Evolutionary conservation across 2,797 vertebrate genomes (phyloP), one percentile per base, ranked within the genome.

Genomic region (Carcharodon carcharias): DNA sequence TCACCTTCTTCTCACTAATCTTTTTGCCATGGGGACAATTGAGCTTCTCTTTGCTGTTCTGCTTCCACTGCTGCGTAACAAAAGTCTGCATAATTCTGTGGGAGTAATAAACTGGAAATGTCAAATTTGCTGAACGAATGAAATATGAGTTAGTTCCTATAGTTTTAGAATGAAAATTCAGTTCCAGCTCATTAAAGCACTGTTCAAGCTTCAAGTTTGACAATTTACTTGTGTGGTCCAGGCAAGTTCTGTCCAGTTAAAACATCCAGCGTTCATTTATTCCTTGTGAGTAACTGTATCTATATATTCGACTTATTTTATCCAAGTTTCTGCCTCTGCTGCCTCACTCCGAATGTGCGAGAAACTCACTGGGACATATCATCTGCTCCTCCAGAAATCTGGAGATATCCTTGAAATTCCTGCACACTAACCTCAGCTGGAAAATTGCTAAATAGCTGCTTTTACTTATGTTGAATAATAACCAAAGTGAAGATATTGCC

Each of bases 1-100:
- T 99, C 97, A 98, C 98, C 96, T 98, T 99, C 98, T 98, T 98
- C 97, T 99, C 98, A 8, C 97, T 98, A 96, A 98, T 96, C 97
- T 99, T 99, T 97, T 98, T 98, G 97, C 97, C 98, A 96, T 98
- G 98, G 96, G 98, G 98, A 97, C 98, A 98, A 96, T 97, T 98
- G 96, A 98, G 98, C 97, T 98, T 99, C 96, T 99, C 98, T 97
- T 98, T 98, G 97, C 98, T 98, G 63, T 97, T 97, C 96, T 98
- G 98, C 97, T 99, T 99, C 98, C 98, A 99, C 96, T 99, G 98
- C 96, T 98, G 98, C 67, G 98, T 98, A 97, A 99, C 98, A 97
- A 99, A 99, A 0, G 98, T 98, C 98, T 99, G 98, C 98, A 99
- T 99, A 97, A 99, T 98, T 97, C 98, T 99, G 97, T 95, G 26